Base-by-base conservation (phyloP, 1,140 invertebrate species). In the Ganaspis sp. region DNA sequence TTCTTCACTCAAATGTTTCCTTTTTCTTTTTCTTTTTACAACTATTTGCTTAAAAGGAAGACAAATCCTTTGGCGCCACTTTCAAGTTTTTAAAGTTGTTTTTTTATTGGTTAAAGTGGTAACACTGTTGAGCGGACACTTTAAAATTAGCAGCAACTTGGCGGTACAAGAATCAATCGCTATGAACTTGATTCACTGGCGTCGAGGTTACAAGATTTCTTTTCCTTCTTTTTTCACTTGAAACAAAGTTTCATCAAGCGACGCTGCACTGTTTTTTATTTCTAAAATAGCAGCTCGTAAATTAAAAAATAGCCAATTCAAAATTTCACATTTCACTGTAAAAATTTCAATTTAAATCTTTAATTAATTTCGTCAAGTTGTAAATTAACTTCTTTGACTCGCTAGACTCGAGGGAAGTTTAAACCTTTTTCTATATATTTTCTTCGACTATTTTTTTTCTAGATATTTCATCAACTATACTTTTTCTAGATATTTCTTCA, bases 111-210 rank as follows among this genome's bases (percentile, higher is more conserved):
- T 26, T 34, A 4, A 64, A 64, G 58, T 64, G 26, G 58, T 64
- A 34, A 15, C 58, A 64, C 58, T 64, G 54, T 64, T 29, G 26
- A 29, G 58, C 58, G 58, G 26, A 26, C 58, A 64, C 58, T 64
- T 64, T 64, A 64, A 64, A 64, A 29, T 64, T 64, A 64, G 58
- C 26, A 29, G 23, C 54, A 64, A 64, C 58, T 64, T 64, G 53
- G 5, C 53, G 26, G 26, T 64, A 49, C 5, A n/a, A 34, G 58
- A 29, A 64, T 64, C 58, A n/a, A 23, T 26, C 21, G 58, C 26
- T 29, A 29, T 1, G 23, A 64, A 15, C 58, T 64, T 64, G 23
- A 64, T 29, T 64, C 21, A 4, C 15, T 29, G 23, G 11, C 26
- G 58, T 29, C 21, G 26, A 34, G 58, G 58, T 64, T 26, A 29